Evolutionary conservation across 2,797 vertebrate species (phyloP).

Genomic region (Falco columbarius): DNA sequence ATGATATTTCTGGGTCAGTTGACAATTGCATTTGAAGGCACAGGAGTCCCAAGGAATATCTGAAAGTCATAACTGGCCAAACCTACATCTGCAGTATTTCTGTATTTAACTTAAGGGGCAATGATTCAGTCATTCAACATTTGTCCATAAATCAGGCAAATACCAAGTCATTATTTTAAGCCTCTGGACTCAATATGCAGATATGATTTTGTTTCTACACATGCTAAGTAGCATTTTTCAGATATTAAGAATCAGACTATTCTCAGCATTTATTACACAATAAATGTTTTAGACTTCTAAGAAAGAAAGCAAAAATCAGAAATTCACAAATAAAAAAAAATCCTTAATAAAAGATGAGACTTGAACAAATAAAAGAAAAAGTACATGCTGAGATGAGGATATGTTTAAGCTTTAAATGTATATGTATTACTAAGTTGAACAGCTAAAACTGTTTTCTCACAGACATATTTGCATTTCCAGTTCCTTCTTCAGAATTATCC

Average conservation of each 20-base stretch:
- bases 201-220: conserved; percentile 31
- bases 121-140: conserved; percentile 56
- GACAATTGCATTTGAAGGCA: conserved; percentile 10
- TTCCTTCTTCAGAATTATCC: neutral
- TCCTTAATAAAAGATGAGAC: neutral
- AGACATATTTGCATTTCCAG: neutral
- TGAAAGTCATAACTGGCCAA: conserved; percentile 28
- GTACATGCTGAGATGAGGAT: neutral
- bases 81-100: conserved; percentile 53
- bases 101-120: conserved; percentile 53
- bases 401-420: neutral
- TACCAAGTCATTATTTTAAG: conserved; percentile 32
- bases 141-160: conserved; percentile 52
- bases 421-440: neutral
- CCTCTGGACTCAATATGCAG: conserved; percentile 35
- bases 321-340: neutral
- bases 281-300: neutral
- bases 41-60: conserved; percentile 47
- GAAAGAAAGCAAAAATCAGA: neutral
- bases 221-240: conserved; percentile 21
- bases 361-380: neutral
- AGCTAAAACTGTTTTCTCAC: neutral
- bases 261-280: neutral
- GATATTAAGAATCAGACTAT: neutral
- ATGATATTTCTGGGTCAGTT: conserved; percentile 18